Evolutionary conservation across 2,888 invertebrate species (phyloP).

Genomic region (Minunthozetes semirufus): DNA sequence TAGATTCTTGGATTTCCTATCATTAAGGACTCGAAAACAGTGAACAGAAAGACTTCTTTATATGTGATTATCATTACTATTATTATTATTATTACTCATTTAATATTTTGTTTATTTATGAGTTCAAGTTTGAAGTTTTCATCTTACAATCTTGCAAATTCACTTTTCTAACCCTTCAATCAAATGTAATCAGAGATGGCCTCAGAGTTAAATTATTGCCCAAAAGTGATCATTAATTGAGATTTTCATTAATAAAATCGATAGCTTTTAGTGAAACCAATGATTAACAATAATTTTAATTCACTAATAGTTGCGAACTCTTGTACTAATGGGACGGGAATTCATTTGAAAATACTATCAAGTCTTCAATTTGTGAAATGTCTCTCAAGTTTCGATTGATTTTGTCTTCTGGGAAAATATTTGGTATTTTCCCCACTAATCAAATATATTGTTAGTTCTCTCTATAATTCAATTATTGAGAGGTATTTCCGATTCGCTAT

Average conservation of each 20-base stretch:
- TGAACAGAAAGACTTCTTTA: background rate
- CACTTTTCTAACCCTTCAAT: background rate
- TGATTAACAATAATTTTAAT: background rate
- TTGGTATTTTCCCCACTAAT: too few relatives aligned
- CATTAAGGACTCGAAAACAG: background rate
- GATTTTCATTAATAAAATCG: background rate
- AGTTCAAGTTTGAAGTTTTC: conserved; percentile 6
- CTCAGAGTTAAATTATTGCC: background rate
- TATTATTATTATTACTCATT: background rate
- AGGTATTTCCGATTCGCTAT: background rate
- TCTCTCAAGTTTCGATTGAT: too few relatives aligned
- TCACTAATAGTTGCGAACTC: background rate
- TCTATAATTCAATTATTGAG: too few relatives aligned
- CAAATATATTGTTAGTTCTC: too few relatives aligned
- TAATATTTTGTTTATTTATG: background rate
- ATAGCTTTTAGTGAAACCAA: background rate
- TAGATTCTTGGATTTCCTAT: too few relatives aligned
- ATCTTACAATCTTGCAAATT: background rate
- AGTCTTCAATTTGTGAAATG: too few relatives aligned
- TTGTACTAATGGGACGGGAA: background rate
- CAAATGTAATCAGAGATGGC: too few relatives aligned
- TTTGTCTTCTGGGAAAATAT: too few relatives aligned
- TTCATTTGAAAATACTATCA: too few relatives aligned
- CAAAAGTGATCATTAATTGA: background rate
- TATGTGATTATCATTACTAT: conserved; percentile 5